Percentiles rank a stretch among this genome's conserved stretches.
Evolutionary conservation across 2,888 invertebrate genomes (phyloP).

Genomic region (Chloroclysta siterata): DNA sequence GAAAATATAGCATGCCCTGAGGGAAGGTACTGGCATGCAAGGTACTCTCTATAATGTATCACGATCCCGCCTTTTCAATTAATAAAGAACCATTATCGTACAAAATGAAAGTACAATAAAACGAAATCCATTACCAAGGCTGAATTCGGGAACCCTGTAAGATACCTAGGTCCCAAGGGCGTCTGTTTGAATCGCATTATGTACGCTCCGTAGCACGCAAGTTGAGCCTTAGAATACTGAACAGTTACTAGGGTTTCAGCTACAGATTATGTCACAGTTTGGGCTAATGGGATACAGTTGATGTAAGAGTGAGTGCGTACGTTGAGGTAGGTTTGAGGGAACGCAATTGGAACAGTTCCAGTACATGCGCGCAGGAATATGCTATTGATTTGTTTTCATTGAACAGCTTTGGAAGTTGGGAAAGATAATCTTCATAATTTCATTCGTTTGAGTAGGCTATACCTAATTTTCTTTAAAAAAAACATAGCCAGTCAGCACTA

Average conservation of each 20-base stretch:
- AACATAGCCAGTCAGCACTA: not conserved
- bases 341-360: conserved; percentile 36
- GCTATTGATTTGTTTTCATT: conserved; percentile 38
- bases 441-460: not conserved
- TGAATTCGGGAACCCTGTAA: conserved; percentile 41
- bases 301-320: conserved; percentile 19
- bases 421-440: not conserved
- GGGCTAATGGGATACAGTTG: conserved; percentile 5
- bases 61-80: not conserved
- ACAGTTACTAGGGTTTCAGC: conserved; percentile 4
- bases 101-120: conserved; percentile 5
- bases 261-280: conserved; percentile 14
- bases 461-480: not conserved
- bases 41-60: no score
- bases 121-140: conserved; percentile 3
- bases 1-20: no score
- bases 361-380: conserved; percentile 40
- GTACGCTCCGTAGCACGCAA: conserved; percentile 41
- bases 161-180: conserved; percentile 61
- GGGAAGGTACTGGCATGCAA: no score
- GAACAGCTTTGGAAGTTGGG: conserved; percentile 9
- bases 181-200: conserved; percentile 46
- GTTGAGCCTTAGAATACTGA: conserved; percentile 23
- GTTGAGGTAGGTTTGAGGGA: conserved; percentile 36
- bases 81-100: not conserved